Conservation (phyloP, 2,888 invertebrate genomes). For the Boloria selene region DNA sequence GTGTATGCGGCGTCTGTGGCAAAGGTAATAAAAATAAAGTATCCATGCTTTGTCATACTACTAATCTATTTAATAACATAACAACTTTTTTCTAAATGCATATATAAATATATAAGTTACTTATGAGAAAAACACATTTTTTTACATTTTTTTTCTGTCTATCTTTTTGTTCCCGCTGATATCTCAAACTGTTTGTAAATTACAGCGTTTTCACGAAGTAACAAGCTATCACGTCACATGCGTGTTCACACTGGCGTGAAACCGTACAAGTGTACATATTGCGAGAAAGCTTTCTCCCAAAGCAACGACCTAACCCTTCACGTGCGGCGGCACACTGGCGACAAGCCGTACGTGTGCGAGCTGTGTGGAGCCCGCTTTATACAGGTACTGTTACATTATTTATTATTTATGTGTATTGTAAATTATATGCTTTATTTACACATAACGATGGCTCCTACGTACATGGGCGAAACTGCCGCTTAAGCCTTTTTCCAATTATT, state of each 20-base stretch:
- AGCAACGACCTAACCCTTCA: slow-evolving; percentile 88
- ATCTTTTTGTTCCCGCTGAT: too few relatives aligned
- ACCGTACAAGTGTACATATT: slow-evolving; percentile 83
- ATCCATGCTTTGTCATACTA: too few relatives aligned
- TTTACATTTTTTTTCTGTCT: too few relatives aligned
- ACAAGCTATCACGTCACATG: slow-evolving; percentile 84
- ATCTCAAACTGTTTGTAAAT: slow-evolving; percentile 14
- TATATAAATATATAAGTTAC: too few relatives aligned
- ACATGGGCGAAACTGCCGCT: too few relatives aligned
- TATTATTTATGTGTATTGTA: neutral
- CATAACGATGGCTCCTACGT: too few relatives aligned
- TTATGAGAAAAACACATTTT: too few relatives aligned
- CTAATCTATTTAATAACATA: too few relatives aligned
- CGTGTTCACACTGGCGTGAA: slow-evolving; percentile 82
- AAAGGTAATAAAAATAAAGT: slow-evolving; percentile 59
- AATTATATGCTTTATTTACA: too few relatives aligned
- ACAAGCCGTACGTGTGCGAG: slow-evolving; percentile 85
- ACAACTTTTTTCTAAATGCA: too few relatives aligned
- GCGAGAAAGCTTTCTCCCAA: slow-evolving; percentile 84
- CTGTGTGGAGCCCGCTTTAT: slow-evolving; percentile 87
- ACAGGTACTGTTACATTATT: slow-evolving; percentile 65
- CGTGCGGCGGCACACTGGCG: slow-evolving; percentile 87
- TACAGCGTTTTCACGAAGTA: slow-evolving; percentile 82
- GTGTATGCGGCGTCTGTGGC: slow-evolving; percentile 74
- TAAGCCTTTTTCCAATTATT: too few relatives aligned